Conservation (phyloP, 2,888 invertebrate species). For the Coenonympha glycerion region DNA sequence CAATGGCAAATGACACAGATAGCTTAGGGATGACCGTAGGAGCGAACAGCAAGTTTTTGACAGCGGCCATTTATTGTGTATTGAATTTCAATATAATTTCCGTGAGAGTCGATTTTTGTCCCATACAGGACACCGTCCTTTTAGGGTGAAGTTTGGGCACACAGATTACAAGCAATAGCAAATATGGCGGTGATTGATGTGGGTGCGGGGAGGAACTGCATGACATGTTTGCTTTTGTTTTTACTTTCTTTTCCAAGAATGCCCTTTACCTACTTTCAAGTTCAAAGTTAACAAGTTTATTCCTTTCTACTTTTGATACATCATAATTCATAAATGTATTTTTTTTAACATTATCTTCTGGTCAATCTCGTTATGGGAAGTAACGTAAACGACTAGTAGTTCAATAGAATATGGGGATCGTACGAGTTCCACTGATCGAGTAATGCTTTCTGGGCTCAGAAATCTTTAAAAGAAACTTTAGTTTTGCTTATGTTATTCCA, state of each 20-base stretch:
- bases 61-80: slow-evolving; percentile 75
- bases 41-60: slow-evolving; percentile 77
- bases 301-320: background rate
- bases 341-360: too few relatives aligned
- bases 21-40: slow-evolving; percentile 77
- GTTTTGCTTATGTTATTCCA: too few relatives aligned
- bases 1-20: slow-evolving; percentile 75
- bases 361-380: too few relatives aligned
- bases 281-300: slow-evolving; percentile 2
- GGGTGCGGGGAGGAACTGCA: slow-evolving; percentile 43
- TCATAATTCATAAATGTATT: too few relatives aligned
- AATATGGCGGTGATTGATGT: slow-evolving; percentile 68
- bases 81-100: slow-evolving; percentile 77
- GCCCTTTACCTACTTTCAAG: background rate
- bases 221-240: slow-evolving; percentile 51
- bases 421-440: too few relatives aligned
- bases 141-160: slow-evolving; percentile 63
- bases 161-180: slow-evolving; percentile 72
- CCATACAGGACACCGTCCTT: slow-evolving; percentile 61
- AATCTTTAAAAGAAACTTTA: too few relatives aligned
- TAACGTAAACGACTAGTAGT: too few relatives aligned
- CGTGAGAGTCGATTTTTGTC: slow-evolving; percentile 74
- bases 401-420: too few relatives aligned
- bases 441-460: too few relatives aligned
- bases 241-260: slow-evolving; percentile 22